Evolutionary conservation across 2,797 vertebrate species (phyloP).

Genomic region (Triplophysa bombifrons): DNA sequence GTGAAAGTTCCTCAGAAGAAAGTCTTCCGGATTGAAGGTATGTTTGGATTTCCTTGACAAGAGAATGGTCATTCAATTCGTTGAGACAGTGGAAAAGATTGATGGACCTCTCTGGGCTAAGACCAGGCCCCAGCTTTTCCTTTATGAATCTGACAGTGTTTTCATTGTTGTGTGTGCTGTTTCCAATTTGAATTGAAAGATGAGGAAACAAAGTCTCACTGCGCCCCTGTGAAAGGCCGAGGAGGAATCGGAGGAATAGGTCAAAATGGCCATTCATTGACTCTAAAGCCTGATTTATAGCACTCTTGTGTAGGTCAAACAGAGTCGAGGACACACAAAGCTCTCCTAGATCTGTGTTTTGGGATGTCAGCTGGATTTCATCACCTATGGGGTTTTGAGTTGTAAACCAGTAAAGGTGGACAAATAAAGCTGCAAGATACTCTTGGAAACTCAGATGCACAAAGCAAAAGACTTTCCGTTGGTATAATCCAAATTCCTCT

Average conservation of each 20-base stretch:
- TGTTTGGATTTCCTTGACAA: conserved; percentile 47
- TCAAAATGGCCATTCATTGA: conserved; percentile 23
- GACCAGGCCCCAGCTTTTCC: conserved; percentile 29
- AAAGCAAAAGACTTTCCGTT: conserved; percentile 54
- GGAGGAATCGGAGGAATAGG: conserved; percentile 45
- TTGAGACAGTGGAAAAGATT: conserved; percentile 49
- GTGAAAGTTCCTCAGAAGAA: conserved; percentile 40
- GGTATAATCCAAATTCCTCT: conserved; percentile 42
- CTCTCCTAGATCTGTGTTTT: neutral
- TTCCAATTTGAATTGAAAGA: conserved; percentile 18
- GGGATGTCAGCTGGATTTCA: neutral
- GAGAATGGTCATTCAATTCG: conserved; percentile 45
- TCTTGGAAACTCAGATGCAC: conserved; percentile 56
- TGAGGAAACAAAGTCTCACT: conserved; percentile 27
- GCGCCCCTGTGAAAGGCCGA: conserved; percentile 36
- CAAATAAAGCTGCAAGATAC: conserved; percentile 53
- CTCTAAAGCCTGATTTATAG: conserved; percentile 38
- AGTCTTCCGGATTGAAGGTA: conserved; percentile 44
- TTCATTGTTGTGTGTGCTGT: neutral
- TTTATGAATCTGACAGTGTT: conserved; percentile 44
- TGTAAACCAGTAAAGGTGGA: conserved; percentile 46
- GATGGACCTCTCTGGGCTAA: conserved; percentile 44
- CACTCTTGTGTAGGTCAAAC: conserved; percentile 47
- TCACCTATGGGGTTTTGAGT: neutral
- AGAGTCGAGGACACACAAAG: conserved; percentile 42